Evolutionary conservation across 2,797 vertebrate species (phyloP).

Genomic region (Lycodopsis pacificus): DNA sequence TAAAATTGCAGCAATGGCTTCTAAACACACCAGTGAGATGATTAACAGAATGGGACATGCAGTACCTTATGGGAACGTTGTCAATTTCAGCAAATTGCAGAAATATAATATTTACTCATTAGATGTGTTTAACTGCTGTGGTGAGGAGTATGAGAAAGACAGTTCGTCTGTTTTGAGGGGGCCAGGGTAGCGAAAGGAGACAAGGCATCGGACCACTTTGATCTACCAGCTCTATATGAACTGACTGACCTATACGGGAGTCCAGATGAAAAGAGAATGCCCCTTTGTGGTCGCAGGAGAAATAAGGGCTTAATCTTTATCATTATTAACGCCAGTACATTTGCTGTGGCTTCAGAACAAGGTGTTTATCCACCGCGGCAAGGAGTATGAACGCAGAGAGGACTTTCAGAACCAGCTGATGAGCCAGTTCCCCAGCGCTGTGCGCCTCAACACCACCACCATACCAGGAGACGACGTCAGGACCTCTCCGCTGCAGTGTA

Average conservation of each 20-base stretch:
- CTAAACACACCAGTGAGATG: conserved; percentile 2
- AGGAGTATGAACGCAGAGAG: conserved; percentile 97
- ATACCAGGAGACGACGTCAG: conserved; percentile 90
- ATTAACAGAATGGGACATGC: conserved; percentile 19
- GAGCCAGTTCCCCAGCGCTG: conserved; percentile 94
- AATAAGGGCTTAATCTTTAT: not conserved
- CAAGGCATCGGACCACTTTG: not conserved
- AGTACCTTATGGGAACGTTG: conserved; percentile 11
- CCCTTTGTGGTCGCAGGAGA: not conserved
- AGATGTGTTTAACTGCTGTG: conserved; percentile 24
- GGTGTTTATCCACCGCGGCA: conserved; percentile 98
- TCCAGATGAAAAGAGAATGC: not conserved
- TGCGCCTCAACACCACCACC: conserved; percentile 94
- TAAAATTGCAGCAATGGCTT: conserved; percentile 31
- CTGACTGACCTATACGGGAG: not conserved
- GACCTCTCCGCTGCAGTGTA: conserved; percentile 91
- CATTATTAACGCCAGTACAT: conserved; percentile 1
- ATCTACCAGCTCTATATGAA: not conserved
- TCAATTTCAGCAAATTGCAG: conserved; percentile 25
- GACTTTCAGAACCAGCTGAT: conserved; percentile 96
- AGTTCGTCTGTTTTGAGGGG: not conserved
- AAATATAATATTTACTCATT: conserved; percentile 25
- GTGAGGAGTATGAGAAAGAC: conserved; percentile 4
- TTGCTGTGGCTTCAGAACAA: conserved; percentile 88
- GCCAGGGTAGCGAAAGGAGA: conserved; percentile 4